A percentile compares a stretch with the other conserved stretches of the same genome.
phyloP scores from a whole-genome alignment of 2,113 vertebrate species.

The Chloebia gouldiae region DNA sequence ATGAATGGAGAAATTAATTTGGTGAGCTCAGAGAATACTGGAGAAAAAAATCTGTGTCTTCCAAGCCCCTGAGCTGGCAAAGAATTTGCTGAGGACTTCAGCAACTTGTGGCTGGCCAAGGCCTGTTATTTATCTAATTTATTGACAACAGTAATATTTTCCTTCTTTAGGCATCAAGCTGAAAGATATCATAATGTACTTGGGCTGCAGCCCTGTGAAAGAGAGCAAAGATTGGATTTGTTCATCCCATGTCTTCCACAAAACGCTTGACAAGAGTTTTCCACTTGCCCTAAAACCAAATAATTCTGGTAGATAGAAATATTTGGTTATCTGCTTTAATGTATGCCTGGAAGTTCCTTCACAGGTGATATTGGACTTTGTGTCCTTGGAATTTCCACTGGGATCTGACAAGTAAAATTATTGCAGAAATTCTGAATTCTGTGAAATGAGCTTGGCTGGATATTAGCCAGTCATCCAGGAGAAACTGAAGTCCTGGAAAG shows the following conservation, averaged over 20 bases:
- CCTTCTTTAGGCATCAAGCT: background rate
- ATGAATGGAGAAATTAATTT: background rate
- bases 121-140: slow-evolving; percentile 33
- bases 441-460: background rate
- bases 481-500: background rate
- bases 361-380: background rate
- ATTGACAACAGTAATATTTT: slow-evolving; percentile 28
- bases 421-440: background rate
- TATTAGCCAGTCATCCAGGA: background rate
- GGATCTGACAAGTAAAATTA: background rate
- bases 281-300: background rate
- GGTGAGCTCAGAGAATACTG: slow-evolving; percentile 2
- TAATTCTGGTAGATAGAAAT: background rate
- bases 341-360: background rate
- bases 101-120: background rate
- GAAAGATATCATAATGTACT: background rate
- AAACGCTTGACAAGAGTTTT: background rate
- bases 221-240: background rate
- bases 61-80: slow-evolving; percentile 42
- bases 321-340: background rate
- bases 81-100: slow-evolving; percentile 49
- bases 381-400: background rate
- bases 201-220: background rate
- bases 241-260: background rate
- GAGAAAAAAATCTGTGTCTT: background rate